These are phyloP conservation scores for Myotis vivesi DNA, from an alignment of 2,797 vertebrate genomes.

Conservation along the genomic window DNA sequence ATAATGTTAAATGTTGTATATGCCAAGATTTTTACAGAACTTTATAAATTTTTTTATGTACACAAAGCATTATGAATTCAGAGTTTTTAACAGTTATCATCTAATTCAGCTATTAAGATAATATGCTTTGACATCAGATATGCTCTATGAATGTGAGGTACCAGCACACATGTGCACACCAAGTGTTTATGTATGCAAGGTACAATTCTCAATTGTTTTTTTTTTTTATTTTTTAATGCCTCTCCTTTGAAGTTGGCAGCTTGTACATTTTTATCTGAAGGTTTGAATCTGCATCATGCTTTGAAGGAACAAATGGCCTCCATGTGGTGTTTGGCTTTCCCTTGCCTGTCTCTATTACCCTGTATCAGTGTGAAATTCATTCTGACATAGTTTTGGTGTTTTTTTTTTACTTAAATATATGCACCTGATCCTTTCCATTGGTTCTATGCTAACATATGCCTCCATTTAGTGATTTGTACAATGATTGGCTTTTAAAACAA, in stretches of 20 bases:
- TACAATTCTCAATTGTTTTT: conserved; percentile 50
- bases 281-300: conserved; percentile 46
- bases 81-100: conserved; percentile 68
- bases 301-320: conserved; percentile 61
- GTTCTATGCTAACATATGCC: conserved; percentile 41
- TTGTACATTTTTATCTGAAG: conserved; percentile 61
- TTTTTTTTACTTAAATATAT: conserved; percentile 53
- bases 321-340: conserved; percentile 30
- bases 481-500: conserved; percentile 8
- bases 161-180: conserved; percentile 39
- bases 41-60: conserved; percentile 66
- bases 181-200: conserved; percentile 45
- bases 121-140: conserved; percentile 66
- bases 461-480: conserved; percentile 13
- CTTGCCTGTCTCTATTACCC: conserved; percentile 10
- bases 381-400: conserved; percentile 54
- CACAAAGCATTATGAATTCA: conserved; percentile 70
- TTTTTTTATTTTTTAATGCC: conserved; percentile 34
- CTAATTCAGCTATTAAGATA: conserved; percentile 71
- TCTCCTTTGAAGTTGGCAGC: conserved; percentile 68
- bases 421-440: conserved; percentile 63
- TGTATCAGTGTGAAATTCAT: conserved; percentile 51
- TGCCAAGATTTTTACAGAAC: conserved; percentile 79
- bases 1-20: conserved; percentile 84
- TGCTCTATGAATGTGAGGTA: neutral